Base-by-base conservation (phyloP, 1,140 invertebrate genomes). In the Bicyclus anynana region DNA sequence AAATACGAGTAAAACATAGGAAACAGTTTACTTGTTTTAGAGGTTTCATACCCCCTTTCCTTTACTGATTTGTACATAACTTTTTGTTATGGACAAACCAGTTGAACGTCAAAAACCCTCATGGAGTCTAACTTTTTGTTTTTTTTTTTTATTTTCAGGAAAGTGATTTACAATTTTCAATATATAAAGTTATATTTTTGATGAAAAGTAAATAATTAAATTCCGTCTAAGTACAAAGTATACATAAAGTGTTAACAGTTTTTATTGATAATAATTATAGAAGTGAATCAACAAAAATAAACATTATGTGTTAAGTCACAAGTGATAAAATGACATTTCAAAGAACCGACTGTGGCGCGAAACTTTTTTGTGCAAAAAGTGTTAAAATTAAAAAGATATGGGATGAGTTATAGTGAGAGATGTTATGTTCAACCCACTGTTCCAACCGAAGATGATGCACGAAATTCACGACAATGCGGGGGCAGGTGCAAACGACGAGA, bases 401-500 rank as follows among this genome's bases (percentile, higher is more conserved):
- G 85, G 82, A 88, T 88, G 85, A 88, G 76, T 85, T 79, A 83
- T 81, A 84, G 85, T 85, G 83, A 77, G 78, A 79, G 77, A 88
- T 85, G 82, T 81, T 80, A 74, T 68, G 67, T 78, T 63, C 76
- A 69, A 75, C 76, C 73, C 68, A 75, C 74, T 80, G 54, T 80
- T 74, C 77, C 63, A 67, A 72, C 72, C 76, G 67, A 86, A 86
- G 84, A 88, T 87, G 84, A 88, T 87, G 84, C 84, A 82, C 66
- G 83, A 88, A 71, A 84, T 84, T 74, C 84, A 84, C 80, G 83
- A 88, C 81, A 84, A 79, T 84, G 83, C 65, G 70, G 83, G 78
- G 72, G 78, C 72, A 79, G 79, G 74, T 69, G 71, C 75, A 79
- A 72, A 72, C 85, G 85, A 76, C 80, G 80, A 59, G 85, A 88